phyloP scores from a whole-genome alignment of 2,797 vertebrate species.

The Acanthiza pusilla region DNA sequence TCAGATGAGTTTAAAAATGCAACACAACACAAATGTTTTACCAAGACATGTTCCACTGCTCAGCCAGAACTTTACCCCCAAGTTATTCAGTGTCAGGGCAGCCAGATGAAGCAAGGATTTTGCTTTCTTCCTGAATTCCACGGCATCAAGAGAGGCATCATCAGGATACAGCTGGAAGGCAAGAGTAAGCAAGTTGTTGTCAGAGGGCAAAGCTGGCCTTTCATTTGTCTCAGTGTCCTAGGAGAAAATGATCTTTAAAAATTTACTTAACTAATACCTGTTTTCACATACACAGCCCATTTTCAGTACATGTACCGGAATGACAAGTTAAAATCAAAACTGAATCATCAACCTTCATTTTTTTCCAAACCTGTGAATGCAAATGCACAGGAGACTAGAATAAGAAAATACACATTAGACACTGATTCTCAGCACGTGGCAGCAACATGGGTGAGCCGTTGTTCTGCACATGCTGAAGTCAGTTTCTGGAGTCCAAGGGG shows the following conservation, averaged over 20 bases:
- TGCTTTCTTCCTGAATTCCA: conserved; percentile 86
- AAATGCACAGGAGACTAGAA: neutral
- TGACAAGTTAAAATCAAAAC: neutral
- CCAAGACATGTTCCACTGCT: conserved; percentile 96
- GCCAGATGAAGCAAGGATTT: conserved; percentile 86
- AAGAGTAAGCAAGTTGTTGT: neutral
- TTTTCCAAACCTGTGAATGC: neutral
- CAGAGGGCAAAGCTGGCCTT: neutral
- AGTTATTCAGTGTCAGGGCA: conserved; percentile 72
- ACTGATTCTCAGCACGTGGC: neutral
- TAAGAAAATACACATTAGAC: neutral
- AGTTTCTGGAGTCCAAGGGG: accelerated
- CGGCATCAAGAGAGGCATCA: conserved; percentile 80
- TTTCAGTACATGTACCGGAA: neutral
- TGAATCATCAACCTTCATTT: neutral
- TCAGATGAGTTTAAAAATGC: neutral
- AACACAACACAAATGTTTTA: conserved; percentile 60
- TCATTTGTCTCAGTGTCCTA: neutral
- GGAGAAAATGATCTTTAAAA: neutral
- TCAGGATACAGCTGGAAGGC: conserved; percentile 84
- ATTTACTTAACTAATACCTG: neutral
- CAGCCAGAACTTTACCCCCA: conserved; percentile 89
- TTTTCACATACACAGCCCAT: neutral
- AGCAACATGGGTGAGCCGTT: neutral
- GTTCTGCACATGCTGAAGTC: neutral